These are phyloP conservation scores for Agrochola macilenta DNA, from an alignment of 2,888 invertebrate species.

Conservation along the genomic window DNA sequence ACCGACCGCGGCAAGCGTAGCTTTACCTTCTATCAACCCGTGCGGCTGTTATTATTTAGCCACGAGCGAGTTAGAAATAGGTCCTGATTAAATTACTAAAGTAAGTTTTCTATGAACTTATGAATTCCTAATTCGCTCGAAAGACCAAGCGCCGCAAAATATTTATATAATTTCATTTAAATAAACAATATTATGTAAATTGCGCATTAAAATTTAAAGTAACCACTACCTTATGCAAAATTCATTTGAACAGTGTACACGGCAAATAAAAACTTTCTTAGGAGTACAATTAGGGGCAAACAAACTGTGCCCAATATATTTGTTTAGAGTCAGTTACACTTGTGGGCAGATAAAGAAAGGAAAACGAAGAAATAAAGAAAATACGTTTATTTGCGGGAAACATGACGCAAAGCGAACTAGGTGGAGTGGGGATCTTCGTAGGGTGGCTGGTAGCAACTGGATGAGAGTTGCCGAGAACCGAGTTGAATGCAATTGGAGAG, in stretches of 20 bases:
- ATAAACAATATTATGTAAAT: conserved; percentile 50
- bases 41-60: not conserved
- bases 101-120: not conserved
- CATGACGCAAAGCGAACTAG: no score
- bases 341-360: conserved; percentile 13
- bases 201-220: conserved; percentile 47
- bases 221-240: conserved; percentile 53
- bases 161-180: conserved; percentile 32
- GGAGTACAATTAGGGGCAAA: conserved; percentile 63
- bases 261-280: conserved; percentile 70
- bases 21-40: not conserved
- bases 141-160: conserved; percentile 20
- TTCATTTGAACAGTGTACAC: conserved; percentile 56
- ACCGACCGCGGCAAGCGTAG: not conserved
- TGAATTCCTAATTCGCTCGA: not conserved
- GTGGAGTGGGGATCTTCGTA: not conserved
- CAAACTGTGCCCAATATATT: conserved; percentile 54
- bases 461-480: not conserved
- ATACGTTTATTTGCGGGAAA: not conserved
- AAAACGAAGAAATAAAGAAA: not conserved
- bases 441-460: no score
- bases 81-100: not conserved
- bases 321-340: conserved; percentile 47
- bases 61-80: not conserved
- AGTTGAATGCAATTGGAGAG: not conserved